A percentile compares a stretch with the other conserved stretches of the same genome.
Conservation (phyloP, 2,113 vertebrate species). For the Dicerorhinus sumatrensis region DNA sequence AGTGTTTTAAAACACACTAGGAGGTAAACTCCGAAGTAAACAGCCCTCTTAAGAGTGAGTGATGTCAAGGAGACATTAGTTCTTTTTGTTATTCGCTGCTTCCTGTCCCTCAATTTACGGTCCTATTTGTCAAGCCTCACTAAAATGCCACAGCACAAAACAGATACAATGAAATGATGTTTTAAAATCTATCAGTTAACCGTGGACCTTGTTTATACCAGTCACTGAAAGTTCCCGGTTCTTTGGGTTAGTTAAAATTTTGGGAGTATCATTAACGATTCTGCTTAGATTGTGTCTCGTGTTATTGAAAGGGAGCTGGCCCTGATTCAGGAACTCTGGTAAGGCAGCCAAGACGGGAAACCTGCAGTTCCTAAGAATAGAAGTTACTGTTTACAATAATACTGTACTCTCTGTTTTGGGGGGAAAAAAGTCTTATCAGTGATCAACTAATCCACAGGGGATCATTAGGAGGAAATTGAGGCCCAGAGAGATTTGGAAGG, state of each 20-base stretch:
- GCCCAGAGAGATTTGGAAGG: background rate
- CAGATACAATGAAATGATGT: constrained; percentile 34
- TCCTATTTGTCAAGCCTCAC: constrained; percentile 66
- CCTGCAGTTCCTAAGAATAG: constrained; percentile 81
- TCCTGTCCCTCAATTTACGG: constrained; percentile 53
- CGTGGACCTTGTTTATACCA: constrained; percentile 16
- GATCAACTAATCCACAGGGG: constrained; percentile 3
- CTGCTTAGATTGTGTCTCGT: constrained; percentile 67
- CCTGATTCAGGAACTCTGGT: constrained; percentile 71
- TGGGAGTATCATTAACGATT: constrained; percentile 62
- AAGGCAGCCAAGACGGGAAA: constrained; percentile 78
- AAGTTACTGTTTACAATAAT: constrained; percentile 72
- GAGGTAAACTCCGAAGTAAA: constrained; percentile 75
- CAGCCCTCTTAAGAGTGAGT: constrained; percentile 63
- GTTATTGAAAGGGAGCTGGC: constrained; percentile 66
- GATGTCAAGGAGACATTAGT: constrained; percentile 48
- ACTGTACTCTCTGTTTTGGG: background rate
- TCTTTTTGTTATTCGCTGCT: constrained; percentile 67
- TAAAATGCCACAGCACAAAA: constrained; percentile 47
- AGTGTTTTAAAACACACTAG: constrained; percentile 73
- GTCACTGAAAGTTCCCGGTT: constrained; percentile 39
- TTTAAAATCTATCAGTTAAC: constrained; percentile 19
- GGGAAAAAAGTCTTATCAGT: background rate
- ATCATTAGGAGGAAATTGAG: constrained; percentile 25
- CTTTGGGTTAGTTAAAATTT: constrained; percentile 56